Evolutionary conservation across 2,888 invertebrate genomes (phyloP).

Genomic region (Abrostola triplasia): DNA sequence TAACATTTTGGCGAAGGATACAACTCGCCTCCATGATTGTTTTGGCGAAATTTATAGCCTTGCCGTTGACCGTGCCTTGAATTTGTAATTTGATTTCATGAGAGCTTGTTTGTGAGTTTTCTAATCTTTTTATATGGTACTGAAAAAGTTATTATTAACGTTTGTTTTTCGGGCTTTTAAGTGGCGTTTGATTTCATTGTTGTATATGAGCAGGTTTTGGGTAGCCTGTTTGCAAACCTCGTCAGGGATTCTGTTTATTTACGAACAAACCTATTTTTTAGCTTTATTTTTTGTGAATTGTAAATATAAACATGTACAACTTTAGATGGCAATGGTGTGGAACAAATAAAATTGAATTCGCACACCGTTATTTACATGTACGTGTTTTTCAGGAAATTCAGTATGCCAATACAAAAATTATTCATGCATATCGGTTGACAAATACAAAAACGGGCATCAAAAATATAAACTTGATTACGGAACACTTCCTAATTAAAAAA

Average conservation of each 20-base stretch:
- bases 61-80: slow-evolving; percentile 67
- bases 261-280: slow-evolving; percentile 26
- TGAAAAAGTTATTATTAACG: slow-evolving; percentile 57
- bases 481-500: neutral
- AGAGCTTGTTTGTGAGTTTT: slow-evolving; percentile 63
- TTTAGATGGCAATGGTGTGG: slow-evolving; percentile 16
- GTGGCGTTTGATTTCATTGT: slow-evolving; percentile 57
- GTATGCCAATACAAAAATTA: too few relatives aligned
- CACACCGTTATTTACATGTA: neutral
- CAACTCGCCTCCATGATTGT: slow-evolving; percentile 69
- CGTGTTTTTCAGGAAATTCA: slow-evolving; percentile 1
- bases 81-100: slow-evolving; percentile 73
- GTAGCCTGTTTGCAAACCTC: slow-evolving; percentile 43
- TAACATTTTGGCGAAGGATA: slow-evolving; percentile 58
- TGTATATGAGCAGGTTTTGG: slow-evolving; percentile 48
- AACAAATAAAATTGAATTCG: slow-evolving; percentile 29
- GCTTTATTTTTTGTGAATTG: slow-evolving; percentile 29
- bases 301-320: slow-evolving; percentile 33
- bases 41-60: slow-evolving; percentile 73
- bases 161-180: slow-evolving; percentile 52
- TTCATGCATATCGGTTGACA: too few relatives aligned
- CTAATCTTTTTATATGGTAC: slow-evolving; percentile 57
- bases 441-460: too few relatives aligned
- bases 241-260: slow-evolving; percentile 42
- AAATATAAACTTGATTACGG: too few relatives aligned